A percentile compares a stretch with the other conserved stretches of the same genome.
Conservation (phyloP, 2,888 invertebrate genomes). For the Leucophenga maculata region DNA sequence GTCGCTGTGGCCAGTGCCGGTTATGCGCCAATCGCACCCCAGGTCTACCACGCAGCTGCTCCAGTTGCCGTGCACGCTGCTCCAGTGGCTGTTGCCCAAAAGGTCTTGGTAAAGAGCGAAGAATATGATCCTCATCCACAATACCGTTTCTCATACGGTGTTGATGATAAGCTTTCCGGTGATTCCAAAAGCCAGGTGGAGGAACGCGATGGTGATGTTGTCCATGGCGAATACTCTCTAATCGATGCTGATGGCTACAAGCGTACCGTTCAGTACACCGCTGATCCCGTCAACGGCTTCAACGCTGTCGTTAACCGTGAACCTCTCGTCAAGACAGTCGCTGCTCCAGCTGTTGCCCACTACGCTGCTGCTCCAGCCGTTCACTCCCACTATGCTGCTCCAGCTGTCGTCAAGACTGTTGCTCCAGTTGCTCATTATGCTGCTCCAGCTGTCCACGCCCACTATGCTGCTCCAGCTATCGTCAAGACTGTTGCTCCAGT, state of each 20-base stretch:
- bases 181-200: conserved; percentile 69
- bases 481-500: no score
- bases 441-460: conserved; percentile 45
- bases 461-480: conserved; percentile 42
- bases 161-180: conserved; percentile 67
- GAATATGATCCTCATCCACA: conserved; percentile 67
- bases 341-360: conserved; percentile 50
- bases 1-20: conserved; percentile 66
- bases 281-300: conserved; percentile 68
- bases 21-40: conserved; percentile 52
- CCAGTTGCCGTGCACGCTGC: conserved; percentile 56
- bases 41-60: conserved; percentile 55
- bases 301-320: conserved; percentile 68
- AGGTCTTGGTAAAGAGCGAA: conserved; percentile 57
- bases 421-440: conserved; percentile 43
- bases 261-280: conserved; percentile 66
- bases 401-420: conserved; percentile 36
- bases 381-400: conserved; percentile 42
- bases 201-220: conserved; percentile 68
- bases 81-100: conserved; percentile 61
- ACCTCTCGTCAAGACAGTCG: conserved; percentile 50
- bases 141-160: conserved; percentile 68
- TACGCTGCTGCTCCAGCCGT: conserved; percentile 45
- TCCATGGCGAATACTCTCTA: conserved; percentile 69
- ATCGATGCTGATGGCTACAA: conserved; percentile 68